Base-by-base conservation (phyloP, 2,888 invertebrate genomes). In the Steromphala cineraria region DNA sequence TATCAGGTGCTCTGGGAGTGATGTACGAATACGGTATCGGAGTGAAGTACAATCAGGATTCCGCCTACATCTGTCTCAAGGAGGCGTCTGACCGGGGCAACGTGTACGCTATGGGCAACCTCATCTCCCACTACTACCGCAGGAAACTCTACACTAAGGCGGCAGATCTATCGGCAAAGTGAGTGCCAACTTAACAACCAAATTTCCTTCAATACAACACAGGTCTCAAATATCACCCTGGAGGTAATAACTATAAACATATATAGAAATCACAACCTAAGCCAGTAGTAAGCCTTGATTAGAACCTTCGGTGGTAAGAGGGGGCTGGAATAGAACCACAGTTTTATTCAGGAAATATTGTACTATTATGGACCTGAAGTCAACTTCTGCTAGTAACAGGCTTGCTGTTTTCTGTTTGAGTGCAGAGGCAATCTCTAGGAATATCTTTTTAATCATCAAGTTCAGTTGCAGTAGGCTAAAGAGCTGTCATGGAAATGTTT, bases 31-130 rank as follows among this genome's bases (percentile, higher is more conserved):
- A 90, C 83, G 93, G 93, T 24, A 80, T 93, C 31, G 93, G 93
- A 17, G 87, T 89, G 3, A 88, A 87, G 75, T 84, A 88, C 67
- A 84, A 93, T 81, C 82, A 84, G 8, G 90, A 92, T 67, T 82
- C 90, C 8, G 92, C 93, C 24, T 92, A 92, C 80, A 85, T 89
- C 15, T 93, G 92, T 84, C 86, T 93, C 24, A 90, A 91, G 75
- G 91, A 92, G 80, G 92, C 93, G 0, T 84, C 92, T 10, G 90
- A 91, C 56, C 82, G 93, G 67, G 93, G 94, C 36, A 93, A 93
- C 88, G 92, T 94, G 40, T 94, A 93, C 84, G 93, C 93, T 67
- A 93, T 92, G 91, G 94, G 93, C 0, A 90, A 93, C 81, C 89
- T 94, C 46, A 89, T 92, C 7, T 87, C 89, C 2, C 91, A 92